Conservation (phyloP, 2,113 vertebrate genomes). For the Paracanthobrama guichenoti region DNA sequence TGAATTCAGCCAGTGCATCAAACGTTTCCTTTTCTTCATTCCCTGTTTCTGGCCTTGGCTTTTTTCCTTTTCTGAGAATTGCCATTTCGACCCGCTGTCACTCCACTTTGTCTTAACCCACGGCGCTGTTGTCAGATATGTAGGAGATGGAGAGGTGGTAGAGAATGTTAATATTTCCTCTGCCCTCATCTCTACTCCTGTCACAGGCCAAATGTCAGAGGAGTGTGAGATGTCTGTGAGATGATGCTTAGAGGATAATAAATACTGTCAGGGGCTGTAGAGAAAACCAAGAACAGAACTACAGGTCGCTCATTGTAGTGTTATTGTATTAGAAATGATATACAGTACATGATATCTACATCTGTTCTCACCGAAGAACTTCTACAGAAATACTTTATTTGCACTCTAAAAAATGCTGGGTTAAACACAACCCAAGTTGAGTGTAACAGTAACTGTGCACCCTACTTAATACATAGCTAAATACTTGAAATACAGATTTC, state of each 20-base stretch:
- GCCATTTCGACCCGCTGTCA: conserved; percentile 13
- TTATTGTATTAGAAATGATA: conserved; percentile 3
- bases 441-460: no score
- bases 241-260: conserved; percentile 26
- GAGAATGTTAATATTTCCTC: conserved; percentile 7
- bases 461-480: no score
- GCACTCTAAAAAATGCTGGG: no score
- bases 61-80: neutral
- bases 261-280: neutral
- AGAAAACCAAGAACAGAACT: neutral
- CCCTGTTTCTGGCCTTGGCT: neutral
- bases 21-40: conserved; percentile 1
- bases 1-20: neutral
- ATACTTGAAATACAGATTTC: no score
- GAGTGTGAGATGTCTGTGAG: conserved; percentile 6
- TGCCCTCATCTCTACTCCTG: conserved; percentile 12
- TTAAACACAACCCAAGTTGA: no score
- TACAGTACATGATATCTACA: neutral
- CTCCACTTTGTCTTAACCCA: conserved; percentile 40
- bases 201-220: conserved; percentile 40
- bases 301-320: neutral
- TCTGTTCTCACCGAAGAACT: neutral
- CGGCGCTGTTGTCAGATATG: conserved; percentile 16
- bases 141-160: conserved; percentile 10
- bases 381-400: neutral